Conservation (phyloP, 1,140 invertebrate species). For the Gonatopus flavifemur region DNA sequence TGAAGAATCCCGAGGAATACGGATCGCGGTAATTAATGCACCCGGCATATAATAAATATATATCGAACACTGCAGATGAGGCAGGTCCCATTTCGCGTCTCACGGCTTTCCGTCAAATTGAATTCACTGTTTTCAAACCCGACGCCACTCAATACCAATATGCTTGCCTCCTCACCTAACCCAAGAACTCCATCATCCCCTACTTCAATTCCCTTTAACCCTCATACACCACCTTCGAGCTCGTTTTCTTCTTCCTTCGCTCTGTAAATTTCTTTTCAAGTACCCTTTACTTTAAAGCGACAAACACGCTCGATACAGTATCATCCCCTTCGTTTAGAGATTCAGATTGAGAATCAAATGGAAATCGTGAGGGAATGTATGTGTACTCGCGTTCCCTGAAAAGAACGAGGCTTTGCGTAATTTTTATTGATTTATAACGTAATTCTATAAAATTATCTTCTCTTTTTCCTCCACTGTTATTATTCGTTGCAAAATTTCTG, state of each 20-base stretch:
- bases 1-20: constrained; percentile 31
- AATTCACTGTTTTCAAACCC: constrained; percentile 39
- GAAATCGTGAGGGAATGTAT: constrained; percentile 8
- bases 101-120: constrained; percentile 45
- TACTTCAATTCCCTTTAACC: constrained; percentile 7
- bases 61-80: too few relatives aligned
- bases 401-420: too few relatives aligned
- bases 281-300: constrained; percentile 27
- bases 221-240: constrained; percentile 13
- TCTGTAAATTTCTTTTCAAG: constrained; percentile 22
- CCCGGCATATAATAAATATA: constrained; percentile 48
- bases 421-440: too few relatives aligned
- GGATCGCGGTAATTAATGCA: constrained; percentile 52
- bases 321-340: too few relatives aligned
- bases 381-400: not conserved
- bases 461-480: too few relatives aligned
- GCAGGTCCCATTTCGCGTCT: constrained; percentile 42
- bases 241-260: constrained; percentile 2
- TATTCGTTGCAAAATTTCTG: too few relatives aligned
- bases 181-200: too few relatives aligned
- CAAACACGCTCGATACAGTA: constrained; percentile 21
- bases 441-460: too few relatives aligned
- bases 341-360: constrained; percentile 24
- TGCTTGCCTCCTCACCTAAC: constrained; percentile 30
- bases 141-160: constrained; percentile 43